Evolutionary conservation across 2,888 invertebrate species (phyloP).

Genomic region (Anthophora plumipes): DNA sequence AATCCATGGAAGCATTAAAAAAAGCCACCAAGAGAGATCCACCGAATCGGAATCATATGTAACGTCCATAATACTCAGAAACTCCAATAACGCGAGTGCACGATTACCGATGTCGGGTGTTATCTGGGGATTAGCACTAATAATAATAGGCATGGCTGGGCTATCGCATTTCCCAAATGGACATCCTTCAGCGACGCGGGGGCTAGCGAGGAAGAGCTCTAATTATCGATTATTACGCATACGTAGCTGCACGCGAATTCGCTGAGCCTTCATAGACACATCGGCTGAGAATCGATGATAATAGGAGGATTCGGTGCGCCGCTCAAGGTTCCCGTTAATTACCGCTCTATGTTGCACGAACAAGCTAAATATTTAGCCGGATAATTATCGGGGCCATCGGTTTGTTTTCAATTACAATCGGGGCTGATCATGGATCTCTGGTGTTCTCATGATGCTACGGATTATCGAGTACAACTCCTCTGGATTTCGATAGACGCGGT

Average conservation of each 20-base stretch:
- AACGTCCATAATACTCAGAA: conserved; percentile 53
- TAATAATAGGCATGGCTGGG: conserved; percentile 62
- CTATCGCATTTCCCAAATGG: conserved; percentile 66
- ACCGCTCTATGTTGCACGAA: neutral
- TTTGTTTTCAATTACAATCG: conserved; percentile 41
- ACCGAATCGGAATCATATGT: conserved; percentile 14
- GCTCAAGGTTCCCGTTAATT: conserved; percentile 27
- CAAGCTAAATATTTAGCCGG: conserved; percentile 27
- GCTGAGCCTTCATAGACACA: conserved; percentile 39
- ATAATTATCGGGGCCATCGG: conserved; percentile 19
- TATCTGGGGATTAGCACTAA: conserved; percentile 67
- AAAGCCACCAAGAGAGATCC: neutral
- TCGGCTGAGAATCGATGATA: conserved; percentile 33
- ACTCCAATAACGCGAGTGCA: conserved; percentile 60
- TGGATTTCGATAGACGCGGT: neutral
- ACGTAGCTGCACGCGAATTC: conserved; percentile 55
- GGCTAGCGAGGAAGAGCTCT: conserved; percentile 40
- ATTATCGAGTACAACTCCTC: neutral
- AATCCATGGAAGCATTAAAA: neutral
- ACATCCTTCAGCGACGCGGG: conserved; percentile 55
- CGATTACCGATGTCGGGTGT: conserved; percentile 64
- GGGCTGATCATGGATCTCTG: conserved; percentile 2
- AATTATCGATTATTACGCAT: conserved; percentile 68
- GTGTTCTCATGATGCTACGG: neutral
- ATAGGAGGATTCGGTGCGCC: conserved; percentile 6